These are phyloP conservation scores for Asbolus verrucosus DNA, from an alignment of 1,140 invertebrate species.

Conservation along the genomic window DNA sequence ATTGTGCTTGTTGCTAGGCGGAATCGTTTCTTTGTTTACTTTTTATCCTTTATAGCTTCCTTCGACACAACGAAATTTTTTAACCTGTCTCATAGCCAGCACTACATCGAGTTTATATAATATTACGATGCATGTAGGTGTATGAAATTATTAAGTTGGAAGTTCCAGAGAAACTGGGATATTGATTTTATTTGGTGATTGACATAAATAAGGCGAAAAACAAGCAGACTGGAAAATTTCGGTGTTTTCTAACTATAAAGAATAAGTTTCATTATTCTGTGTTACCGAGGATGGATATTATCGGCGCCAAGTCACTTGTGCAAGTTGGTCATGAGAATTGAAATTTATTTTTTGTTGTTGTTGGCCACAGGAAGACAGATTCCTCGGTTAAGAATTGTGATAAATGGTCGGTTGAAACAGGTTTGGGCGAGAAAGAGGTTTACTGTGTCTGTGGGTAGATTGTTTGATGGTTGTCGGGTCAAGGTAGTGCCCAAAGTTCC, in stretches of 20 bases:
- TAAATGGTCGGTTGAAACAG: slow-evolving; percentile 42
- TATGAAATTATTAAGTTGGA: too few relatives aligned
- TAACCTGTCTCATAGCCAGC: too few relatives aligned
- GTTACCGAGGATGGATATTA: not conserved
- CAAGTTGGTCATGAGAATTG: slow-evolving; percentile 3
- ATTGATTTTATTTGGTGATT: not conserved
- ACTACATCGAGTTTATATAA: too few relatives aligned
- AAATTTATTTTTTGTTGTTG: slow-evolving; percentile 3
- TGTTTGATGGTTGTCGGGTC: slow-evolving; percentile 41
- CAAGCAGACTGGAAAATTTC: not conserved
- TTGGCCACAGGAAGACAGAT: slow-evolving; percentile 17
- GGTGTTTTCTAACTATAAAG: not conserved
- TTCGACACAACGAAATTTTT: too few relatives aligned
- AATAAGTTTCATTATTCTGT: too few relatives aligned
- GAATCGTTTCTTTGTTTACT: slow-evolving; percentile 30
- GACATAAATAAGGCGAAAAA: not conserved
- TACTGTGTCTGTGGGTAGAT: slow-evolving; percentile 43
- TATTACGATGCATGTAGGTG: too few relatives aligned
- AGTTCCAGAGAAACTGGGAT: too few relatives aligned
- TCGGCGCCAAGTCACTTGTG: too few relatives aligned
- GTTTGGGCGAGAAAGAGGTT: slow-evolving; percentile 41
- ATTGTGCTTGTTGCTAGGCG: slow-evolving; percentile 10
- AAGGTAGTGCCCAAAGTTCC: slow-evolving; percentile 36
- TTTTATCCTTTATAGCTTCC: too few relatives aligned
- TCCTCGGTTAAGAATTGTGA: slow-evolving; percentile 32